Evolutionary conservation across 2,113 vertebrate genomes (phyloP).

Genomic region (Burhinus oedicnemus): DNA sequence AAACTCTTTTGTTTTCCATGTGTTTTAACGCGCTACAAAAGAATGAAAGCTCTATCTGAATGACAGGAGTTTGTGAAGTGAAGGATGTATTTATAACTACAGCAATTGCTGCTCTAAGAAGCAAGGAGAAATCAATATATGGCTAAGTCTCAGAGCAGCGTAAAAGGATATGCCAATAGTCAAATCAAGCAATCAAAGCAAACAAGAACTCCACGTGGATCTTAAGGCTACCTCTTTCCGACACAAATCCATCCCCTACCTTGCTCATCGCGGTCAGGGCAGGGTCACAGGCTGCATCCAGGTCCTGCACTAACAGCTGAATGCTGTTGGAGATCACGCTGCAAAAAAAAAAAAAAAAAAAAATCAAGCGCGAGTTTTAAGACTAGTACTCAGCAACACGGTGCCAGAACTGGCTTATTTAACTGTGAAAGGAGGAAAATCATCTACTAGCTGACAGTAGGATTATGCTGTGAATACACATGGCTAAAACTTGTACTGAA

Average conservation of each 20-base stretch:
- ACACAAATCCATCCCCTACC: slow-evolving; percentile 71
- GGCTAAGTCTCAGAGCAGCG: neutral
- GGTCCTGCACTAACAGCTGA: slow-evolving; percentile 95
- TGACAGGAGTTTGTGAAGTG: neutral
- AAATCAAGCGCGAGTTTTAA: neutral
- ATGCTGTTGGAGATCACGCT: slow-evolving; percentile 99
- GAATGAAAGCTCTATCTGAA: neutral
- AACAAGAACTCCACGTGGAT: neutral
- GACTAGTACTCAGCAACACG: neutral
- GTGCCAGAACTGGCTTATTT: neutral
- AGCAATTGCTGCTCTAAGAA: neutral
- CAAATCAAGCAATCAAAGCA: neutral
- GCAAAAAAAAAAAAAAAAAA: neutral
- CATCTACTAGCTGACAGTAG: neutral
- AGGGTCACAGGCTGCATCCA: slow-evolving; percentile 95
- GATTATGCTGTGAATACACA: neutral
- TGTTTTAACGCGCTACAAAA: neutral
- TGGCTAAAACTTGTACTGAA: neutral
- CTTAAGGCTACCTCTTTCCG: neutral
- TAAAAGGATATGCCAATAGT: neutral
- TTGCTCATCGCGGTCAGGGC: slow-evolving; percentile 99
- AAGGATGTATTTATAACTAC: neutral
- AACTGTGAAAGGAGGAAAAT: neutral
- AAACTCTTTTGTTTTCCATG: neutral
- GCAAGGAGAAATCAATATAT: neutral